These are phyloP conservation scores for Himalopsyche japonica DNA, from an alignment of 2,888 invertebrate species.

Conservation along the genomic window DNA sequence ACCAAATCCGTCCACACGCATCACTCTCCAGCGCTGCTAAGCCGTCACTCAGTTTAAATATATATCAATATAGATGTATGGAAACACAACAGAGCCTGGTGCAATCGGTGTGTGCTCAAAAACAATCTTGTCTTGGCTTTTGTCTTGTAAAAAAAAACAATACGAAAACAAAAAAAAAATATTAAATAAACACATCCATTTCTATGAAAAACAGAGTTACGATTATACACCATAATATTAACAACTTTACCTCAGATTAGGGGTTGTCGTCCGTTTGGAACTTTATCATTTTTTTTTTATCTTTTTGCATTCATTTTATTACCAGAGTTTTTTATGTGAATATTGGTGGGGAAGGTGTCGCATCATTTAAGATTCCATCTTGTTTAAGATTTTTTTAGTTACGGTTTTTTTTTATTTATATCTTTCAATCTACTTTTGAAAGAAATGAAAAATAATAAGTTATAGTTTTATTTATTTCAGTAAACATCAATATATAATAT, in stretches of 20 bases:
- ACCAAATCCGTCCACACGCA: neutral
- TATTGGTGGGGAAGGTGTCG: constrained; percentile 7
- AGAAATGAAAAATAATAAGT: constrained; percentile 15
- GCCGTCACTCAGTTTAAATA: neutral
- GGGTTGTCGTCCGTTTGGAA: constrained; percentile 30
- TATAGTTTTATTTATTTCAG: constrained; percentile 27
- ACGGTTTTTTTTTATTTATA: neutral
- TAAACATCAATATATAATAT: constrained; percentile 31
- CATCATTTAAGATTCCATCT: neutral
- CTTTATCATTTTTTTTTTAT: constrained; percentile 5
- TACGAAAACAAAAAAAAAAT: constrained; percentile 38
- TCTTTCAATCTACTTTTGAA: constrained; percentile 2
- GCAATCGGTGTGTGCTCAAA: constrained; percentile 38
- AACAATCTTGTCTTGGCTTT: constrained; percentile 41
- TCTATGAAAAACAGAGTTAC: constrained; percentile 41
- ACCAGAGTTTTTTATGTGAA: neutral
- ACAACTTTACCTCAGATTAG: constrained; percentile 37
- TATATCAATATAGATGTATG: neutral
- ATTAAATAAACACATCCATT: constrained; percentile 42
- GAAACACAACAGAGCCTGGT: constrained; percentile 27
- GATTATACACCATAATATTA: constrained; percentile 39
- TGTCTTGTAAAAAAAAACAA: constrained; percentile 39
- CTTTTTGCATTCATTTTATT: neutral
- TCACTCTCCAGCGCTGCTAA: neutral
- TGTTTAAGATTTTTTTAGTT: neutral